phyloP scores from a whole-genome alignment of 64 coral and sea anemone species.

The Porites australiensis region DNA sequence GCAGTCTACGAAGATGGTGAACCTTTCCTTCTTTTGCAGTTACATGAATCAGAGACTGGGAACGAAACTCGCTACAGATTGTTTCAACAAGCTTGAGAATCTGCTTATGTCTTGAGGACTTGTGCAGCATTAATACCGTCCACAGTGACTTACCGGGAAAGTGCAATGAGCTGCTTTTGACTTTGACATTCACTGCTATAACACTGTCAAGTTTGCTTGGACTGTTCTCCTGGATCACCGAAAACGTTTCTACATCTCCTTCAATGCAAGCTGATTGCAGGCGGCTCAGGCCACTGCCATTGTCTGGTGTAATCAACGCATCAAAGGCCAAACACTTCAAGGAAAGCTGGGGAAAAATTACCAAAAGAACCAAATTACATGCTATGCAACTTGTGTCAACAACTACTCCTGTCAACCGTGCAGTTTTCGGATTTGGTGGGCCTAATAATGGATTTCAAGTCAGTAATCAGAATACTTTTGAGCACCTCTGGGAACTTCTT shows the following conservation, averaged over 20 bases:
- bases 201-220: constrained; percentile 67
- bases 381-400: too few relatives aligned
- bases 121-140: not conserved
- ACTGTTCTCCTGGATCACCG: constrained; percentile 36
- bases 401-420: too few relatives aligned
- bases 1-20: constrained; percentile 35
- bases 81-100: constrained; percentile 7
- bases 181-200: constrained; percentile 57
- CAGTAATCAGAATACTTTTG: too few relatives aligned
- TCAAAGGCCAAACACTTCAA: constrained; percentile 23
- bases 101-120: constrained; percentile 11
- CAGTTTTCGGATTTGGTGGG: too few relatives aligned
- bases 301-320: not conserved
- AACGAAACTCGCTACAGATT: not conserved
- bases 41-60: constrained; percentile 28
- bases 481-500: too few relatives aligned
- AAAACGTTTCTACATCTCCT: constrained; percentile 57
- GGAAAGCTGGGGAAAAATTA: not conserved
- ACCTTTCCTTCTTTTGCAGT: constrained; percentile 32
- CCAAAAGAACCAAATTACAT: too few relatives aligned
- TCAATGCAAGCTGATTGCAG: constrained; percentile 76
- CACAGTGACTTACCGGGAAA: not conserved
- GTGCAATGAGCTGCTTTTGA: too few relatives aligned
- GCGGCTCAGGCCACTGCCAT: constrained; percentile 43
- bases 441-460: too few relatives aligned